A percentile compares a stretch with the other conserved stretches of the same genome.
phyloP scores from a whole-genome alignment of 1,140 invertebrate genomes.

The Drosophila oshimai region DNA sequence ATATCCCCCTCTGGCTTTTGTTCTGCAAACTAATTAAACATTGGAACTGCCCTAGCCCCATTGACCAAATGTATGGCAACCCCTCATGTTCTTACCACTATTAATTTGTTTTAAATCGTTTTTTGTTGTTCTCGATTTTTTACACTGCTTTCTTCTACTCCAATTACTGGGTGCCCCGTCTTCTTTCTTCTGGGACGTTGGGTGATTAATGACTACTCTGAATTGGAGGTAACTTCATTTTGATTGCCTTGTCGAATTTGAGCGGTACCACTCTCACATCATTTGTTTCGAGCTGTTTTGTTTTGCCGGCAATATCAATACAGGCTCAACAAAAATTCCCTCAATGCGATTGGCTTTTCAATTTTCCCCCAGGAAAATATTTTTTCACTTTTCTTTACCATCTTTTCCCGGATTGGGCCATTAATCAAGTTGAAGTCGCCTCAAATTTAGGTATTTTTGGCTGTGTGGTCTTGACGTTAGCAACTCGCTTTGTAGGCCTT shows the following conservation, averaged over 20 bases:
- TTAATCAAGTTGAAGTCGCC: conserved; percentile 39
- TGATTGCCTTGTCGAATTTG: conserved; percentile 66
- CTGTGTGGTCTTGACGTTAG: conserved; percentile 39
- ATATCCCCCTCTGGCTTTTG: conserved; percentile 40
- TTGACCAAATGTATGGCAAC: neutral
- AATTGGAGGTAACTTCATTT: conserved; percentile 71
- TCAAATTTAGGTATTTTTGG: conserved; percentile 22
- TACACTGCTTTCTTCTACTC: conserved; percentile 22
- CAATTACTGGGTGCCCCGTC: conserved; percentile 29
- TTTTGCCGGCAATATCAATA: conserved; percentile 49
- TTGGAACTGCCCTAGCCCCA: conserved; percentile 25
- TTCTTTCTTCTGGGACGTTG: neutral
- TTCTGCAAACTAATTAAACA: conserved; percentile 75
- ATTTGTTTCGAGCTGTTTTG: conserved; percentile 43
- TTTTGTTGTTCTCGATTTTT: conserved; percentile 18
- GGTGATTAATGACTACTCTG: conserved; percentile 63
- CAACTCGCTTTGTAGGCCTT: conserved; percentile 29
- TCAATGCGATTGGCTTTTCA: conserved; percentile 63
- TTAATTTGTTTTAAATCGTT: conserved; percentile 77
- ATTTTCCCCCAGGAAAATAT: conserved; percentile 38
- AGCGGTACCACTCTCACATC: conserved; percentile 61
- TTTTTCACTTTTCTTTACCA: conserved; percentile 9
- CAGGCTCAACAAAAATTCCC: conserved; percentile 39
- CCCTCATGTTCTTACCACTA: conserved; percentile 38
- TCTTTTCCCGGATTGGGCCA: conserved; percentile 23